Conservation (phyloP, 2,113 vertebrate species). For the Heliornis fulica region DNA sequence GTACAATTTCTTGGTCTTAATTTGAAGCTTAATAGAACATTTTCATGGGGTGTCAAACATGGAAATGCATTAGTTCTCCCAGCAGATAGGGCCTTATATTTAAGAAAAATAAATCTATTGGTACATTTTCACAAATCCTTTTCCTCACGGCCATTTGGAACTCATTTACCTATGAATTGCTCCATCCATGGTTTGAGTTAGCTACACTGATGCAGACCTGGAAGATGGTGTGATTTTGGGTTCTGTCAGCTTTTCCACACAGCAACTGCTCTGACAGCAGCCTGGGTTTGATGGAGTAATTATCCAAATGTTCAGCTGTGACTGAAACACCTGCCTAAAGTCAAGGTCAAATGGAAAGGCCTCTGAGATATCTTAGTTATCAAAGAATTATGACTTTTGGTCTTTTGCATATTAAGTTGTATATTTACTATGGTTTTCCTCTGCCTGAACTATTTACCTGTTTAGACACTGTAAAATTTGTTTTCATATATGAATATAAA, state of each 20-base stretch:
- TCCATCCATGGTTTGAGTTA: not conserved
- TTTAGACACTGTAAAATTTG: not conserved
- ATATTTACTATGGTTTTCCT: not conserved
- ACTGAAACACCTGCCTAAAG: not conserved
- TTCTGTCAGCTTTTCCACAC: not conserved
- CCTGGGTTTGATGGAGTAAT: not conserved
- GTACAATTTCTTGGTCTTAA: constrained; percentile 1
- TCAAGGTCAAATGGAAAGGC: not conserved
- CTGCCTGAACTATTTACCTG: not conserved
- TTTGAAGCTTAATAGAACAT: not conserved
- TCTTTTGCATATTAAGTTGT: not conserved
- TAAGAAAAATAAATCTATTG: not conserved
- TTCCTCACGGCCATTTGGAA: not conserved
- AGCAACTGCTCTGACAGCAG: not conserved
- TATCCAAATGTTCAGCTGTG: not conserved
- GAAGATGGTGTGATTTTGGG: not conserved
- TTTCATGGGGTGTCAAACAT: not conserved
- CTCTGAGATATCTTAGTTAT: not conserved
- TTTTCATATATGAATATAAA: not conserved
- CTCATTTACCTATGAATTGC: not conserved
- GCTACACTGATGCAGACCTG: not conserved
- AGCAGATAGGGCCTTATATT: not conserved
- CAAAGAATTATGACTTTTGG: not conserved
- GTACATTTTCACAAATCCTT: not conserved
- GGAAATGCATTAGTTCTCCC: not conserved